Percentiles rank a stretch among this genome's conserved stretches.
These are phyloP conservation scores for Oceanodroma tethys DNA, from an alignment of 2,113 vertebrate species.

Conservation along the genomic window DNA sequence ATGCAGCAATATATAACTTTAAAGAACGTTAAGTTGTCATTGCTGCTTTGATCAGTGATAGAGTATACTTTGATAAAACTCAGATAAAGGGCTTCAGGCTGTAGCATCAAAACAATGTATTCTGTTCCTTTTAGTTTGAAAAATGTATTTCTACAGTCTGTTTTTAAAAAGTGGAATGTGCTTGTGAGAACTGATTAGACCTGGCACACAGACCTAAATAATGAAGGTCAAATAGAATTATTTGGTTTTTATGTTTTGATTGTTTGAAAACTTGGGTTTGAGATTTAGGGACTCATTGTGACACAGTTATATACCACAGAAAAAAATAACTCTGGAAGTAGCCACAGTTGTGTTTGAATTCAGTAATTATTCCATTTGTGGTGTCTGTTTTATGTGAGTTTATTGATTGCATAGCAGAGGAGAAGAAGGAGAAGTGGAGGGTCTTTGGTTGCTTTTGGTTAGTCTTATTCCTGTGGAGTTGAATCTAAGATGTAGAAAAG, in stretches of 20 bases:
- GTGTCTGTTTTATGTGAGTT: not conserved
- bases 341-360: not conserved
- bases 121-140: constrained; percentile 22
- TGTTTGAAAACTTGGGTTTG: not conserved
- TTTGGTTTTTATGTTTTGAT: not conserved
- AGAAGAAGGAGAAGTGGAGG: not conserved
- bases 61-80: constrained; percentile 53
- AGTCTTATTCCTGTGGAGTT: not conserved
- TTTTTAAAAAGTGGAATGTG: constrained; percentile 15
- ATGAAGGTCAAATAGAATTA: constrained; percentile 49
- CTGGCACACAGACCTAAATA: constrained; percentile 46
- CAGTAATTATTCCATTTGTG: not conserved
- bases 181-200: constrained; percentile 36
- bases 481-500: not conserved
- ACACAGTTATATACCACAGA: not conserved
- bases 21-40: constrained; percentile 58
- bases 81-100: constrained; percentile 53
- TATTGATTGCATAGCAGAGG: not conserved
- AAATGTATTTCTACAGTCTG: constrained; percentile 46
- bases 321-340: not conserved
- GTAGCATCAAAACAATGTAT: constrained; percentile 54
- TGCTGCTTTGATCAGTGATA: constrained; percentile 64
- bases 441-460: not conserved
- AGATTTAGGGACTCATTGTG: not conserved
- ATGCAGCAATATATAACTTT: constrained; percentile 43